A percentile compares a stretch with the other conserved stretches of the same genome.
These are phyloP conservation scores for Capreolus pygargus DNA, from an alignment of 2,113 vertebrate species.

Conservation along the genomic window DNA sequence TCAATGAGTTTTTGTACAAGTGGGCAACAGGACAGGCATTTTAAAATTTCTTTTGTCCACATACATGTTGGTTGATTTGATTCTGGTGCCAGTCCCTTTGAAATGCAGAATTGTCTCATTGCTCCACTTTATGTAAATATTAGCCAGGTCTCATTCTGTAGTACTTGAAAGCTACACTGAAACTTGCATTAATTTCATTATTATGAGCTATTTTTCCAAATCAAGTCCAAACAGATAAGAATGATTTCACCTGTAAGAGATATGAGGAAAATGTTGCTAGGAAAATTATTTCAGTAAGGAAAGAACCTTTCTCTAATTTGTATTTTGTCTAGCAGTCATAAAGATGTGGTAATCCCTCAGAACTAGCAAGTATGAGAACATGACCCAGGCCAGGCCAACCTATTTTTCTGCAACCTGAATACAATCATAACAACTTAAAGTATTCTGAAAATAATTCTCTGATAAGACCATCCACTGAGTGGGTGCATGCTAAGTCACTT, in stretches of 20 bases:
- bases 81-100: background rate
- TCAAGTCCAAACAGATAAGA: background rate
- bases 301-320: background rate
- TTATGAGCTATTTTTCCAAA: conserved; percentile 37
- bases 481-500: too few species aligned
- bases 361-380: fast-evolving
- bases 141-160: background rate
- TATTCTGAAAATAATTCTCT: background rate
- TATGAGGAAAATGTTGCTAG: background rate
- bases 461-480: background rate
- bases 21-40: background rate
- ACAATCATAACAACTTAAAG: background rate
- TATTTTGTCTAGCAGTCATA: background rate
- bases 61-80: background rate
- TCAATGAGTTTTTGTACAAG: background rate
- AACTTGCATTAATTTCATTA: conserved; percentile 25
- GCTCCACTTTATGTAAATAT: background rate
- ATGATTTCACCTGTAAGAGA: background rate
- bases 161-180: background rate
- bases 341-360: background rate
- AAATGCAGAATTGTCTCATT: background rate
- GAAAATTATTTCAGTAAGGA: background rate
- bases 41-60: background rate
- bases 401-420: background rate
- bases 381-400: background rate